These are phyloP conservation scores for Achatina immaculata DNA, from an alignment of 1,140 invertebrate species.

Conservation along the genomic window DNA sequence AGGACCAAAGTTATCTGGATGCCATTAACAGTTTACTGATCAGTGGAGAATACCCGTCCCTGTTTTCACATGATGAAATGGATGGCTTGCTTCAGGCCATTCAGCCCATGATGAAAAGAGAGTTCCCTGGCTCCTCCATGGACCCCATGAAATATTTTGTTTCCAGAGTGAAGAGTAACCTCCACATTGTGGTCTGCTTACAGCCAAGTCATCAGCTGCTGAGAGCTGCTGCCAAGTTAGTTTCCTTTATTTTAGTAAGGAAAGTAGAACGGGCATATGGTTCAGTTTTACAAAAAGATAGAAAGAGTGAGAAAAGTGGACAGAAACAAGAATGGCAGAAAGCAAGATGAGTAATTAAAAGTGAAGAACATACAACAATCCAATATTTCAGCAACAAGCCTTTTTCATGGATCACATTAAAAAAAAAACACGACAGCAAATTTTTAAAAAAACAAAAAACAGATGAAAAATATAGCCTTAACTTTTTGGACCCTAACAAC, in stretches of 20 bases:
- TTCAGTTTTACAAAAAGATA: no score
- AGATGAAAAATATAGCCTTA: no score
- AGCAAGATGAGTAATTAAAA: no score
- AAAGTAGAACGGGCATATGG: no score
- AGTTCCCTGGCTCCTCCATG: conserved; percentile 64
- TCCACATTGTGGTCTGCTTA: conserved; percentile 69
- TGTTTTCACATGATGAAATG: conserved; percentile 71
- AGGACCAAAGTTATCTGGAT: conserved; percentile 66
- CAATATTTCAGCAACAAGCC: no score
- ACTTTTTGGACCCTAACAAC: background rate
- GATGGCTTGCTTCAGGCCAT: conserved; percentile 70
- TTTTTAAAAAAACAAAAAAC: no score
- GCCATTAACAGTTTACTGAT: conserved; percentile 70
- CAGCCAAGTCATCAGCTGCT: conserved; percentile 65
- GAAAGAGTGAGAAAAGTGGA: no score
- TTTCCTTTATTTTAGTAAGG: background rate
- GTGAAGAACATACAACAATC: no score
- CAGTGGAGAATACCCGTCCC: conserved; percentile 69
- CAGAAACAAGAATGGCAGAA: no score
- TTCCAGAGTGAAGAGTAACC: conserved; percentile 68
- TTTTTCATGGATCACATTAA: no score
- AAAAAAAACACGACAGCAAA: no score
- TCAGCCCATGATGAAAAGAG: conserved; percentile 67
- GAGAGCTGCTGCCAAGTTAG: conserved; percentile 60
- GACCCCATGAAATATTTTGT: conserved; percentile 71